A percentile compares a stretch with the other conserved stretches of the same genome.
Evolutionary conservation across 2,797 vertebrate genomes (phyloP).

Genomic region (Platyrinchus mystaceus): DNA sequence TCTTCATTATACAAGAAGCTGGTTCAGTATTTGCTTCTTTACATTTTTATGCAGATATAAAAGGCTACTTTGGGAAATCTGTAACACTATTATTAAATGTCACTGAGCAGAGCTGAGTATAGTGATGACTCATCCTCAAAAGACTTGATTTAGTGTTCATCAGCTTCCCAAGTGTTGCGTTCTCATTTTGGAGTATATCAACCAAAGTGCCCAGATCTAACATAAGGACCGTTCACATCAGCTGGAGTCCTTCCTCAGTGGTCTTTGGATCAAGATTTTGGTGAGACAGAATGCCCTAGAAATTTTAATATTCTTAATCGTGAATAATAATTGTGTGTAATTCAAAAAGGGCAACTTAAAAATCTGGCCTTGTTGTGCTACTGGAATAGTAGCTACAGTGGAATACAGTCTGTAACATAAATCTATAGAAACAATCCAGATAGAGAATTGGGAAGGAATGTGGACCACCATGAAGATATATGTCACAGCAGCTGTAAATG

Average conservation of each 20-base stretch:
- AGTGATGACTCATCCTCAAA: slow-evolving; percentile 18
- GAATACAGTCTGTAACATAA: neutral
- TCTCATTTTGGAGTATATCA: neutral
- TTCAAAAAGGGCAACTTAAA: neutral
- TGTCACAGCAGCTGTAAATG: neutral
- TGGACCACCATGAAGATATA: neutral
- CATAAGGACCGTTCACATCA: neutral
- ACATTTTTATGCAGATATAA: slow-evolving; percentile 69
- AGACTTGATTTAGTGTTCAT: neutral
- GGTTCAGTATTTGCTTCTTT: slow-evolving; percentile 63
- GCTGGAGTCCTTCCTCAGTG: neutral
- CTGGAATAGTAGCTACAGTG: neutral
- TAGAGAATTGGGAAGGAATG: neutral
- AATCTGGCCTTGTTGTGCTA: neutral
- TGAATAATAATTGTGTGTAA: neutral
- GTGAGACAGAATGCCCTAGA: neutral
- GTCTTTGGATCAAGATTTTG: neutral
- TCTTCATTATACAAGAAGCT: slow-evolving; percentile 62
- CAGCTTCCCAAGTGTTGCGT: neutral
- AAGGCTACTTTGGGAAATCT: slow-evolving; percentile 71
- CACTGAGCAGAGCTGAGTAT: slow-evolving; percentile 33
- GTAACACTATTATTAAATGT: slow-evolving; percentile 65
- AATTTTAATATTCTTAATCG: neutral
- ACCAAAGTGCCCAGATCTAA: neutral
- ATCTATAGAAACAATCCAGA: neutral